A percentile compares a stretch with the other conserved stretches of the same genome.
These are phyloP conservation scores for Grammatotria lemairii DNA, from an alignment of 2,113 vertebrate genomes.

Conservation along the genomic window DNA sequence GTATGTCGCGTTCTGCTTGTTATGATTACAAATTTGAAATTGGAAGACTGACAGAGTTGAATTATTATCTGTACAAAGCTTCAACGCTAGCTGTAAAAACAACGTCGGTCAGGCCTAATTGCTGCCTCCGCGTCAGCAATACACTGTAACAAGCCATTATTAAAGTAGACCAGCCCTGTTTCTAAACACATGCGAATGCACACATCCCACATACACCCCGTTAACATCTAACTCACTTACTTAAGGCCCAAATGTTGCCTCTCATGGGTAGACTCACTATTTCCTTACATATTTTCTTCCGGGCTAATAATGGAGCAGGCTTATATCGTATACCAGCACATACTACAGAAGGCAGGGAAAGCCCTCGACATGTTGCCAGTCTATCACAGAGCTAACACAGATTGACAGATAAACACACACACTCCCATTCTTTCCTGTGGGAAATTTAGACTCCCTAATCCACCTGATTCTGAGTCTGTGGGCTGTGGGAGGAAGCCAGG, in stretches of 20 bases:
- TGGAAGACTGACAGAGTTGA: background rate
- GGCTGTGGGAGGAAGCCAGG: background rate
- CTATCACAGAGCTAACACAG: constrained; percentile 51
- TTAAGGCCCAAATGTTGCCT: background rate
- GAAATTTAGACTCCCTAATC: constrained; percentile 50
- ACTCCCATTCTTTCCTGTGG: constrained; percentile 23
- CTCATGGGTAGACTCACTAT: background rate
- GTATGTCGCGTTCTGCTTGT: background rate
- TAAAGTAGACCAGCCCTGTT: constrained; percentile 45
- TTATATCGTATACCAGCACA: background rate
- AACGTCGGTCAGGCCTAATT: background rate
- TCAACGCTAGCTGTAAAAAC: background rate
- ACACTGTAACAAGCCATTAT: constrained; percentile 49
- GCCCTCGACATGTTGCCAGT: constrained; percentile 37
- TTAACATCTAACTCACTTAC: background rate
- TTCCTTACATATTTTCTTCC: background rate
- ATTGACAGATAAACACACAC: constrained; percentile 49
- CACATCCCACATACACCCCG: background rate
- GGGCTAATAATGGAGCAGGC: background rate
- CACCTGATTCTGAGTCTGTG: constrained; percentile 42
- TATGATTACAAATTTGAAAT: background rate
- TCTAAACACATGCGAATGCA: background rate
- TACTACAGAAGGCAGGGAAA: constrained; percentile 45
- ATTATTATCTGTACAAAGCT: background rate
- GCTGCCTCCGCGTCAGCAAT: background rate